These are phyloP conservation scores for Chelon labrosus DNA, from an alignment of 2,797 vertebrate genomes.

Conservation along the genomic window DNA sequence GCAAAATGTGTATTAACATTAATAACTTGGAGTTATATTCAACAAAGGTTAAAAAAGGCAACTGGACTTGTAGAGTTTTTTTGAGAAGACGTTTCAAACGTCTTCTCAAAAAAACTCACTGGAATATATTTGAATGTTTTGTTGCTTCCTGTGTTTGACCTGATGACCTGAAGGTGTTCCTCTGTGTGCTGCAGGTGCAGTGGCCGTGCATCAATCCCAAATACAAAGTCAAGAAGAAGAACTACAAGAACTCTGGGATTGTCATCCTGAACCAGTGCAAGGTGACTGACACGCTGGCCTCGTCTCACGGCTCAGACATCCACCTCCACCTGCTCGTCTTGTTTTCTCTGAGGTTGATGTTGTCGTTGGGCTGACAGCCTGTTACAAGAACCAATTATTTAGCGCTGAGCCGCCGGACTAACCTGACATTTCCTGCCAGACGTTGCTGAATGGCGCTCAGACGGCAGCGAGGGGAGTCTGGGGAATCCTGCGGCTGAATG, in stretches of 20 bases:
- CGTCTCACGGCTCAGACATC: no score
- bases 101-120: no score
- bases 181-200: slow-evolving; percentile 68
- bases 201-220: slow-evolving; percentile 98
- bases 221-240: slow-evolving; percentile 98
- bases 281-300: slow-evolving; percentile 82
- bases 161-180: no score
- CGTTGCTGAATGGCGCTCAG: neutral
- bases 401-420: slow-evolving; percentile 4
- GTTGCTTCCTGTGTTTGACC: no score
- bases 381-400: slow-evolving; percentile 35
- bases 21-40: no score
- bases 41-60: no score
- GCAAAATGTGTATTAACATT: no score
- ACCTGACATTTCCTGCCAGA: slow-evolving; percentile 53
- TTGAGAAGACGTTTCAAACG: no score
- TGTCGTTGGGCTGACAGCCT: slow-evolving; percentile 14
- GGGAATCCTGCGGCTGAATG: slow-evolving; percentile 21
- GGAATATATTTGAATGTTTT: no score
- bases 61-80: no score
- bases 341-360: neutral
- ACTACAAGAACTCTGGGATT: slow-evolving; percentile 97
- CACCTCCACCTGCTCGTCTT: neutral
- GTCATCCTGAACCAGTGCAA: slow-evolving; percentile 98
- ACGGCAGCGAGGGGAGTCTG: slow-evolving; percentile 8